Percentiles rank a stretch among this genome's conserved stretches.
Evolutionary conservation across 2,888 invertebrate species (phyloP).

Genomic region (Megamerina dolium): DNA sequence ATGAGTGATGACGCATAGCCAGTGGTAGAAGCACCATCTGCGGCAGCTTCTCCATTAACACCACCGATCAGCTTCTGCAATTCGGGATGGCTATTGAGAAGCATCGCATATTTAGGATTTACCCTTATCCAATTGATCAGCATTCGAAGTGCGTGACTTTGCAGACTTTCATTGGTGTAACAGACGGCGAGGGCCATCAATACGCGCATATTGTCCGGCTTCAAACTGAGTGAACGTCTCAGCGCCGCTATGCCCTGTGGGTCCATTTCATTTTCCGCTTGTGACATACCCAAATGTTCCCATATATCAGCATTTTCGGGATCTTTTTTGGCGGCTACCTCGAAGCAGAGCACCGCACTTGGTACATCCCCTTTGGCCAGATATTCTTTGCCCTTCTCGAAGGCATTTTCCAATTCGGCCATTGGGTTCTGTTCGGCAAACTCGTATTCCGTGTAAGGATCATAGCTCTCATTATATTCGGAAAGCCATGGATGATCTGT

Average conservation of each 20-base stretch:
- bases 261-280: constrained; percentile 98
- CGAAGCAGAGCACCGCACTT: constrained; percentile 92
- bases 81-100: constrained; percentile 49
- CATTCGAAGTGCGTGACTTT: constrained; percentile 79
- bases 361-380: constrained; percentile 85
- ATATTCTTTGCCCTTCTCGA: constrained; percentile 79
- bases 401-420: constrained; percentile 67
- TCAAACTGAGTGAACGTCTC: constrained; percentile 73
- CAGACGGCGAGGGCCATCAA: constrained; percentile 88
- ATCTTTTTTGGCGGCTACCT: constrained; percentile 84
- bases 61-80: no score
- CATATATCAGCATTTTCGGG: constrained; percentile 76
- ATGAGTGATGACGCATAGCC: constrained; percentile 51
- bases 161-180: constrained; percentile 93
- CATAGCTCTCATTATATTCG: constrained; percentile 59
- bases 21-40: constrained; percentile 44
- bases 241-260: constrained; percentile 87
- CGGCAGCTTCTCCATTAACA: constrained; percentile 43
- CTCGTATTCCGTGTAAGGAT: constrained; percentile 56
- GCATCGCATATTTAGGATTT: constrained; percentile 75
- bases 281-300: constrained; percentile 82
- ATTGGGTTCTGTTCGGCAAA: constrained; percentile 74
- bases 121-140: constrained; percentile 71
- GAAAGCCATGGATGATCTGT: constrained; percentile 65
- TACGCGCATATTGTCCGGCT: constrained; percentile 74